Evolutionary conservation across 2,113 vertebrate genomes (phyloP), one percentile per base, ranked within the genome.

Genomic region (Eublepharis macularius): DNA sequence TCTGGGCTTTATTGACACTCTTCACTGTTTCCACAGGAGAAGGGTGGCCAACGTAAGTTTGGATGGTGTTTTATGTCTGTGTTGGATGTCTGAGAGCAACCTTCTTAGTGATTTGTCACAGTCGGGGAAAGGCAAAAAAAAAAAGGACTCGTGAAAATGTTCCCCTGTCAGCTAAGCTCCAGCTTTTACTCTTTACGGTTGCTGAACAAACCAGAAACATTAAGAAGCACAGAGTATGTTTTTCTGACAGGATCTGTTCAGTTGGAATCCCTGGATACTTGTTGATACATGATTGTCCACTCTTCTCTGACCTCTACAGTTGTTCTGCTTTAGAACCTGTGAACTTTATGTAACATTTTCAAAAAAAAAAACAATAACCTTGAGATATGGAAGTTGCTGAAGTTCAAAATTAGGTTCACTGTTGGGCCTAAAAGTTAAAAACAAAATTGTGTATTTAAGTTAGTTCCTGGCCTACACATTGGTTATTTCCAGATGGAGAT

Each of bases 11-110:
- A 91, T 96, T 99, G 79, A 99, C 98, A 0, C 97, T 99, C 43
- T 99, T 99, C 96, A 99, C 98, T 0, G 98, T 99, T 77, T 99
- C 98, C 87, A 99, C 98, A 0, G 98, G 98, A 26, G 98, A 99
- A 90, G 98, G 98, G 60, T 99, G 98, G 98, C 98, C 98, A 54
- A 98, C 96, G 98, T 99, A 94, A 98, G 98, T 97, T 80, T 2
- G 0, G 0, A 0, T 82, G 83, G 21, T 3, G 81, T 66, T 78
- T 51, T 6, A 1, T 1, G 72, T 41, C 87, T 87, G 84, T 86
- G 54, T 66, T 76, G 57, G 84, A 21, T n/a, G 60, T 14, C 39
- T 72, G 68, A 14, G 2, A 2, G 2, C 14, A 26, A 1, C 39
- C 32, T 2, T 26, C 8, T 81, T 81, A 26, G 16, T 32, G 14